Base-by-base conservation (phyloP, 2,888 invertebrate genomes). In the Osmoderma eremita region DNA sequence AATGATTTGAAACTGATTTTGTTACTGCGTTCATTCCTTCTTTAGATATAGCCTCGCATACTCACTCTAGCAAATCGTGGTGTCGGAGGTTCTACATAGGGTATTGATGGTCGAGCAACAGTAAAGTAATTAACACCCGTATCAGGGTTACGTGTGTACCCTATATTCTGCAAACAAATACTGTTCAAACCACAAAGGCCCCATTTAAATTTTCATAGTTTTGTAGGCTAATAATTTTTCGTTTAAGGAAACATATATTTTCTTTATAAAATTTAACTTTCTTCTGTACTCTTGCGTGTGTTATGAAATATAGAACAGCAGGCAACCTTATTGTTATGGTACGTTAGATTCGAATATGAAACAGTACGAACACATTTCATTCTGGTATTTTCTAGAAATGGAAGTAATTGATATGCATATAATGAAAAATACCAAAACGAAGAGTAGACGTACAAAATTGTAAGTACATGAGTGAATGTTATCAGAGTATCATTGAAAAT, bases 81-180 rank as follows among this genome's bases (percentile, higher is more conserved):
- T 45, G 56, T 63, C 48, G 17, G 24, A 45, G 62, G 50, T 53
- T 36, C 63, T 48, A 61, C 58, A 61, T 61, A 61, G 3, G 58
- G 58, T 54, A 53, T 63, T 54, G 54, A 41, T 20, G 48, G 48
- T 62, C 72, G 71, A 67, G 68, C 68, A 56, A 70, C 65, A 69
- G 69, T 71, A 68, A 65, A 67, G 54, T 65, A 69, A 58, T 71
- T 70, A 62, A 69, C 65, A 61, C 70, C 69, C 51, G 71, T 70
- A 41, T 72, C 62, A 64, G 81, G 78, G 67, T 78, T 77, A 72
- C 79, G 76, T 65, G 74, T 73, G 77, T 78, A 80, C 69, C 79
- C 73, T 74, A 80, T 78, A 70, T 76, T 80, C 82, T 81, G 80
- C 51, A 80, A 79, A 78, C 65, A 74, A 72, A 74, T 63, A 54